Conservation (phyloP, 2,888 invertebrate species). For the Drosophila suboccidentalis region DNA sequence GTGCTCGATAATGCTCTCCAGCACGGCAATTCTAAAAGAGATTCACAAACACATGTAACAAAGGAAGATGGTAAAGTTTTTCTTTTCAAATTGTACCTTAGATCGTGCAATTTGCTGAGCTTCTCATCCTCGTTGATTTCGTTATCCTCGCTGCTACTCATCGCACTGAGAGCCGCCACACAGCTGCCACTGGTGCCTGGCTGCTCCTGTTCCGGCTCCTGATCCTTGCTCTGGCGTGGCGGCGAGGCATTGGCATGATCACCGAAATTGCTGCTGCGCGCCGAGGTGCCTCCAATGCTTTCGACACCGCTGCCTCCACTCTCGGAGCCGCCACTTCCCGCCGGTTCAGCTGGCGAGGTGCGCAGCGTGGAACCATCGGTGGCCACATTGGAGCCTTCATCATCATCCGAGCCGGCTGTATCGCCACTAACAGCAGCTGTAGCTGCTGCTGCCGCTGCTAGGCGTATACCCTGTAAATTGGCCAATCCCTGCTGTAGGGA, state of each 20-base stretch:
- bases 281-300: constrained; percentile 97
- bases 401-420: constrained; percentile 95
- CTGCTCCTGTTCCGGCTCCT: constrained; percentile 56
- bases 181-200: constrained; percentile 63
- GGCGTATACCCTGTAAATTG: constrained; percentile 83
- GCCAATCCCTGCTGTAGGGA: constrained; percentile 86
- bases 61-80: not conserved
- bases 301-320: constrained; percentile 97
- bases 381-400: constrained; percentile 96
- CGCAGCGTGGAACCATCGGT: constrained; percentile 97
- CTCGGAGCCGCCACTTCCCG: constrained; percentile 91
- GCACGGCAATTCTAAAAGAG: constrained; percentile 86
- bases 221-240: constrained; percentile 75
- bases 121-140: constrained; percentile 84
- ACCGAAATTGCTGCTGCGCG: constrained; percentile 96
- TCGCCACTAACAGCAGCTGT: constrained; percentile 86
- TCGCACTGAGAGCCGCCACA: constrained; percentile 62
- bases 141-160: constrained; percentile 78
- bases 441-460: constrained; percentile 73
- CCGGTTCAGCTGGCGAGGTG: constrained; percentile 93
- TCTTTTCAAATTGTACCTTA: constrained; percentile 69
- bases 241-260: constrained; percentile 86
- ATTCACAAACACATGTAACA: not conserved
- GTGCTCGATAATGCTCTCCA: constrained; percentile 92
- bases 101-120: constrained; percentile 83